Base-by-base conservation (phyloP, 2,888 invertebrate species). In the Malacosoma neustria region DNA sequence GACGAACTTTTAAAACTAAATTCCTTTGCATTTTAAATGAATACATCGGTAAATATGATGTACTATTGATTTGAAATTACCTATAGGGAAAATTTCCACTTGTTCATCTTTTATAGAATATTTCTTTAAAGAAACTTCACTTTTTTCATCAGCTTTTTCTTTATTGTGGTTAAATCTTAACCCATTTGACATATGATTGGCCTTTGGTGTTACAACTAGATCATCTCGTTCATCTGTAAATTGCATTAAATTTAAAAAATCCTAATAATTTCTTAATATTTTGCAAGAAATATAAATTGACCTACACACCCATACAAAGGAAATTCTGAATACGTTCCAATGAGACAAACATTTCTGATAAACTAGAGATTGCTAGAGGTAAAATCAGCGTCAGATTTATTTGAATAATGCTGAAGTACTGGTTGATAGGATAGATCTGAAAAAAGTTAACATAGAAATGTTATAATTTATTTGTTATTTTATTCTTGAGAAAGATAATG, bases 211-310 rank as follows among this genome's bases (percentile, higher is more conserved):
- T 1, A 49, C 3, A 7, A 54, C 44, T n/a, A 65, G 36, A 39
- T 80, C 80, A 14, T 61, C 57, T 38, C 76, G 65, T 51, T 84
- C 82, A 37, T 73, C 82, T 84, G 42, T 42, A 9, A 22, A 22
- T 22, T 3, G 22, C n/a, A n/a, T n/a, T n/a, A n/a, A n/a, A n/a
- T n/a, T n/a, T n/a, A n/a, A n/a, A n/a, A n/a, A n/a, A n/a, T n/a
- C n/a, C n/a, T n/a, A n/a, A n/a, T n/a, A n/a, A n/a, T n/a, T n/a
- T n/a, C n/a, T n/a, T n/a, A n/a, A n/a, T 9, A 22, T 22, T 22
- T 3, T 22, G 3, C 22, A 9, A 22, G 6, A 22, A 22, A 22
- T 22, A 22, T 22, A 22, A 22, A 22, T 22, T 3, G 5, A 22
- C n/a, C n/a, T 22, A 22, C 22, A 22, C 5, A 22, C 22, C 22